Conservation (phyloP, 2,113 vertebrate genomes). For the Apteryx owenii region DNA sequence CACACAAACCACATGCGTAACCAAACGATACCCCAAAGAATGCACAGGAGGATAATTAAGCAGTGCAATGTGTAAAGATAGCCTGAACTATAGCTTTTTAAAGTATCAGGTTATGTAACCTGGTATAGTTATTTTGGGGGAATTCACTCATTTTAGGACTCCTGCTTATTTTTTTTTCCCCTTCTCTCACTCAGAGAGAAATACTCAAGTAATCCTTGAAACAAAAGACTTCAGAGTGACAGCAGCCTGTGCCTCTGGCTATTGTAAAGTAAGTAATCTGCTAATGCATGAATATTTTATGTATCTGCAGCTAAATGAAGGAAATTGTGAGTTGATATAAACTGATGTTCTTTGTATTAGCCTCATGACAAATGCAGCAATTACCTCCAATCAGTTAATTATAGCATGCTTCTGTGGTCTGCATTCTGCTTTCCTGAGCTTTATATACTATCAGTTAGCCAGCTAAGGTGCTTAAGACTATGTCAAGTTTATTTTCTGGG, state of each 20-base stretch:
- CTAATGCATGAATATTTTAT: slow-evolving; percentile 41
- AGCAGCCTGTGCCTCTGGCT: slow-evolving; percentile 47
- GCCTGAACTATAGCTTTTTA: background rate
- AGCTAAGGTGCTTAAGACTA: background rate
- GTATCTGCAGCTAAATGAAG: slow-evolving; percentile 11
- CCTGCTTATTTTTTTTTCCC: background rate
- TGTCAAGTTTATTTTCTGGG: background rate
- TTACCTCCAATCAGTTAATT: slow-evolving; percentile 64
- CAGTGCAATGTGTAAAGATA: background rate
- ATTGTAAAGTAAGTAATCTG: slow-evolving; percentile 38
- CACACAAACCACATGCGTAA: background rate
- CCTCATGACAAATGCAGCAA: slow-evolving; percentile 1
- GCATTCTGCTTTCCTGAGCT: background rate
- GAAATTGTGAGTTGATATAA: slow-evolving; percentile 19
- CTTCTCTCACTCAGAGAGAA: background rate
- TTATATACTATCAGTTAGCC: background rate
- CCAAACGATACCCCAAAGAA: background rate
- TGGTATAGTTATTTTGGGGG: background rate
- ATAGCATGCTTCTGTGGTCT: background rate
- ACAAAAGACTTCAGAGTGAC: slow-evolving; percentile 51
- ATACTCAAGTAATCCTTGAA: slow-evolving; percentile 33
- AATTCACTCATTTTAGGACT: background rate
- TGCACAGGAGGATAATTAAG: background rate
- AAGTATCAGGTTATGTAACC: background rate
- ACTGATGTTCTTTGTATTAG: slow-evolving; percentile 19